Evolutionary conservation across 2,888 invertebrate genomes (phyloP).

Genomic region (Ganaspis brasiliensis): DNA sequence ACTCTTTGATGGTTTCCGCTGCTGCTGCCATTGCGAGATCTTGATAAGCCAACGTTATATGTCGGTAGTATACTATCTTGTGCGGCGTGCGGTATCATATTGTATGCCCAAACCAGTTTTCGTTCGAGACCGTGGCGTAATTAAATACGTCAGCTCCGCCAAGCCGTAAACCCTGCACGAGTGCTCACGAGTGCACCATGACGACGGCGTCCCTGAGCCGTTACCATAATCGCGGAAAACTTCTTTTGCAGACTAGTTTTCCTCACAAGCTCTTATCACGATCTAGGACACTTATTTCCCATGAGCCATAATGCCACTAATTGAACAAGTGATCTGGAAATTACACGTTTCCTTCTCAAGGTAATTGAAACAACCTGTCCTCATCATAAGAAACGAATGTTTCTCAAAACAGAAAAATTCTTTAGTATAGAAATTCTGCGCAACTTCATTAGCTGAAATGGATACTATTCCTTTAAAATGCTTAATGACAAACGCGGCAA

Average conservation of each 20-base stretch:
- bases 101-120: conserved; percentile 74
- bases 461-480: too few species aligned
- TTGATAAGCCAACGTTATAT: conserved; percentile 77
- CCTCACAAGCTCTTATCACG: conserved; percentile 19
- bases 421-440: too few species aligned
- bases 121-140: conserved; percentile 69
- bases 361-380: too few species aligned
- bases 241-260: conserved; percentile 21
- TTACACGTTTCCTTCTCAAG: too few species aligned
- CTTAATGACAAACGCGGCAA: too few species aligned
- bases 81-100: conserved; percentile 64
- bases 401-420: too few species aligned
- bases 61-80: conserved; percentile 71
- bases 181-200: neutral
- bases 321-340: too few species aligned
- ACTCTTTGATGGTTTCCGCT: conserved; percentile 79
- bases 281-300: conserved; percentile 14
- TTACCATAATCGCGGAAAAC: conserved; percentile 46
- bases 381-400: too few species aligned
- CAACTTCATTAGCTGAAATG: too few species aligned
- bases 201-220: conserved; percentile 26
- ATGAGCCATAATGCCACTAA: too few species aligned
- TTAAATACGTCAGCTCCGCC: conserved; percentile 72
- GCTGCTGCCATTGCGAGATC: conserved; percentile 76
- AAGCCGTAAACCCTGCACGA: conserved; percentile 59